phyloP scores from a whole-genome alignment of 2,888 invertebrate species.

The Perithous albicinctus region DNA sequence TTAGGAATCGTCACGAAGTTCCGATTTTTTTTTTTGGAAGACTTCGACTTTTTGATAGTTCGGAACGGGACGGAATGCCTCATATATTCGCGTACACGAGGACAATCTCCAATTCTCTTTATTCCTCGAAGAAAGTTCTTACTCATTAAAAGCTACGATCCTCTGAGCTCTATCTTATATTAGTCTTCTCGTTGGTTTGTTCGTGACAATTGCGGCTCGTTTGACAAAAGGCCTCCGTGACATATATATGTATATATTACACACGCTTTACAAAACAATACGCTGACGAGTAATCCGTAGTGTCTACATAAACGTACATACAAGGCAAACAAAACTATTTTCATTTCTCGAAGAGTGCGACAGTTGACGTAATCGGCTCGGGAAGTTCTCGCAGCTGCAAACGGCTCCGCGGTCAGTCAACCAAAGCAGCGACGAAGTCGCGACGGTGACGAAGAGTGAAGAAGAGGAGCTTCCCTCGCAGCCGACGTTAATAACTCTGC shows the following conservation, averaged over 20 bases:
- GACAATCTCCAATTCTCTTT: slow-evolving; percentile 31
- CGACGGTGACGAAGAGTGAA: slow-evolving; percentile 49
- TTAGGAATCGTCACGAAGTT: too few species aligned
- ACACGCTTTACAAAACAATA: slow-evolving; percentile 18
- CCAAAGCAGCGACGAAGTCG: slow-evolving; percentile 69
- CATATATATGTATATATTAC: neutral
- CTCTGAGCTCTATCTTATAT: slow-evolving; percentile 2
- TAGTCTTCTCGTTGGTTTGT: neutral
- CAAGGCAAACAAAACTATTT: slow-evolving; percentile 51
- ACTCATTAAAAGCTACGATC: slow-evolving; percentile 25
- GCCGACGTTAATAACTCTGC: slow-evolving; percentile 34
- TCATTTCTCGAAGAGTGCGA: slow-evolving; percentile 43
- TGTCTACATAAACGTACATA: neutral
- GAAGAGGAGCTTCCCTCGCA: slow-evolving; percentile 16
- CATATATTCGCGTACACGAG: slow-evolving; percentile 13
- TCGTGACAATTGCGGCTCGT: slow-evolving; percentile 35
- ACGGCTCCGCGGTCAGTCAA: slow-evolving; percentile 71
- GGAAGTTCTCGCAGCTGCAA: slow-evolving; percentile 67
- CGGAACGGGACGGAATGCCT: too few species aligned
- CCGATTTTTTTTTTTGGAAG: too few species aligned
- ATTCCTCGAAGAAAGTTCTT: slow-evolving; percentile 37
- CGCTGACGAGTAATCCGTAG: neutral
- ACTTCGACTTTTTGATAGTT: too few species aligned
- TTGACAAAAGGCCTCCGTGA: slow-evolving; percentile 14
- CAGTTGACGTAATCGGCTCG: slow-evolving; percentile 63